phyloP scores from a whole-genome alignment of 2,113 vertebrate genomes.

The Eira barbara region DNA sequence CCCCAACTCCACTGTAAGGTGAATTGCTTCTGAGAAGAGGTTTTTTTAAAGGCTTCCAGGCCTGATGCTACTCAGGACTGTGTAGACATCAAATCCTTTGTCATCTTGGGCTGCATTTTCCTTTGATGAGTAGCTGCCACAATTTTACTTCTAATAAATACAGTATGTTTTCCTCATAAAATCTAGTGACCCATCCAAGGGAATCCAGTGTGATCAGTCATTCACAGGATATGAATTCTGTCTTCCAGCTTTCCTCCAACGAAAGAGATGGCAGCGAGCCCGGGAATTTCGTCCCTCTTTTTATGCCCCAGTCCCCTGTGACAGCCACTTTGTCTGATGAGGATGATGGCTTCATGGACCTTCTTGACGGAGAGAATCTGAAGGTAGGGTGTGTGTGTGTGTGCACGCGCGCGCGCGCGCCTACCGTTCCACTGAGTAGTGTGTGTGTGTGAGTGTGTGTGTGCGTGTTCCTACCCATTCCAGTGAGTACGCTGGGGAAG shows the following conservation, averaged over 20 bases:
- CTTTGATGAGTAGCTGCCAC: neutral
- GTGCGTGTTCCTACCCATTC: no score
- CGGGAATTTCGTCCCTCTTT: slow-evolving; percentile 74
- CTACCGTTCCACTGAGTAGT: no score
- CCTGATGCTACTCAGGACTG: neutral
- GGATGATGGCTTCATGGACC: slow-evolving; percentile 94
- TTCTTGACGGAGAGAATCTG: slow-evolving; percentile 87
- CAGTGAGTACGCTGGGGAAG: neutral
- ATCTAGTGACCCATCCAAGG: neutral
- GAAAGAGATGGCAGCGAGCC: neutral
- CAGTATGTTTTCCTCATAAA: neutral
- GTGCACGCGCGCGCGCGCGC: neutral
- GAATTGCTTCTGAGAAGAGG: neutral
- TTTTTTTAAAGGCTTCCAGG: neutral
- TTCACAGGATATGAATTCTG: slow-evolving; percentile 16
- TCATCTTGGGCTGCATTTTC: neutral
- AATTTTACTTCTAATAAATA: neutral
- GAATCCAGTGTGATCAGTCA: neutral
- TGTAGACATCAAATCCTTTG: neutral
- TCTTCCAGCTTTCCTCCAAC: slow-evolving; percentile 66
- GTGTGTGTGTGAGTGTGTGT: fast-evolving
- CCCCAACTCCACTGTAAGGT: neutral
- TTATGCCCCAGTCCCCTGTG: slow-evolving; percentile 82
- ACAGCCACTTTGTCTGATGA: slow-evolving; percentile 80
- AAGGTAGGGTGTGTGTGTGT: slow-evolving; percentile 70